Evolutionary conservation across 2,888 invertebrate genomes (phyloP), one percentile per base, ranked within the genome.

Genomic region (Onchidella celtica): DNA sequence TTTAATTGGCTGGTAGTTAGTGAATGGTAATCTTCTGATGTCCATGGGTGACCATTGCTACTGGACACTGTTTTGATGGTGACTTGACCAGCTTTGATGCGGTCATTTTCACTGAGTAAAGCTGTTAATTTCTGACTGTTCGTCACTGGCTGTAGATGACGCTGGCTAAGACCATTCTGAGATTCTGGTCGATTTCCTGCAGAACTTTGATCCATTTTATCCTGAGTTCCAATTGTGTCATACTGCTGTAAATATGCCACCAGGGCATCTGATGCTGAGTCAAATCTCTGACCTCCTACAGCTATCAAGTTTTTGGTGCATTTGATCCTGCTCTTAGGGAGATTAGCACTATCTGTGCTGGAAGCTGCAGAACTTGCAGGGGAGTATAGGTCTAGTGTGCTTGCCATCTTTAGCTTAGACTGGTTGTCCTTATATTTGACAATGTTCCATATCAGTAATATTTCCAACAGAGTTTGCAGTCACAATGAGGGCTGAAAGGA

Each of bases 231-330:
- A 32, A 21, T 29, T 14, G 74, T 59, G 27, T 47, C 47, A 84
- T 89, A 90, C 84, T 89, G 89, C 29, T 88, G 86, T 47, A 90
- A 84, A 82, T 90, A 90, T 9, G 88, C 88, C 47, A 88, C 82
- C n/a, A 90, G 83, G 21, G 90, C 90, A 65, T 90, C 89, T 0
- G 89, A 87, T 6, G 90, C 90, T 9, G 89, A 89, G 68, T 85
- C 82, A 74, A 87, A 90, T 40, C 87, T 87, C 29, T 83, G 81
- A 27, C 84, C 85, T 0, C 90, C 90, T 34, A 90, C 87, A 14
- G 84, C 77, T 38, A 90, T 86, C 34, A 88, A 80, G 17, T 85
- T 80, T 1, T 84, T 83, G 38, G 83, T 83, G 82, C 89, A 89
- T 38, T 83, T 85, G 38, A 90, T 90, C 63, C 88, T 77, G 34